These are phyloP conservation scores for Desmophyllum pertusum DNA, from an alignment of 92 coral and sea anemone genomes.

Conservation along the genomic window DNA sequence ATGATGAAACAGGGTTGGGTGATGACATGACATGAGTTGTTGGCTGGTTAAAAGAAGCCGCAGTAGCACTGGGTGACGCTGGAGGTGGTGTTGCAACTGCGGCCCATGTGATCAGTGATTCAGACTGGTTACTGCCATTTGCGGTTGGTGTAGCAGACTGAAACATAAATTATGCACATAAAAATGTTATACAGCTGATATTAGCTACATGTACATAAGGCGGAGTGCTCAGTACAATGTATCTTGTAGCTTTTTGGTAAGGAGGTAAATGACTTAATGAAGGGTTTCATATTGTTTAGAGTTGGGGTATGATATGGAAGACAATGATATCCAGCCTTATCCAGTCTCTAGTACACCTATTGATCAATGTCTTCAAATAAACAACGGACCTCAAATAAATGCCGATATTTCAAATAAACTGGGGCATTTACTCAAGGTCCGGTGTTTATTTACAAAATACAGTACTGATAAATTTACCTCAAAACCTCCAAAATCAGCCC, in stretches of 20 bases:
- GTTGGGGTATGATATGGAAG: too few relatives aligned
- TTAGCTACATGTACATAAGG: neutral
- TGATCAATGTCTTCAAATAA: too few relatives aligned
- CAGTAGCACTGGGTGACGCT: slow-evolving; percentile 1
- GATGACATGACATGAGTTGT: neutral
- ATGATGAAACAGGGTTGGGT: slow-evolving; percentile 8
- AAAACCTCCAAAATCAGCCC: slow-evolving; percentile 99
- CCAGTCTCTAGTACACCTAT: too few relatives aligned
- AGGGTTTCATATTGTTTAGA: neutral
- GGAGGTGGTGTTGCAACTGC: slow-evolving; percentile 61
- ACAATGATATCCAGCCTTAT: neutral
- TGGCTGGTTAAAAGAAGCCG: slow-evolving; percentile 16
- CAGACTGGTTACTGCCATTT: slow-evolving; percentile 46
- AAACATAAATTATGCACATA: neutral
- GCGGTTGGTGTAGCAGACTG: slow-evolving; percentile 90
- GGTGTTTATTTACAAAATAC: too few relatives aligned
- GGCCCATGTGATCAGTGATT: slow-evolving; percentile 91
- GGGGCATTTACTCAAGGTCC: too few relatives aligned
- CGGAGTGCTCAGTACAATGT: too few relatives aligned
- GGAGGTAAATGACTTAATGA: too few relatives aligned
- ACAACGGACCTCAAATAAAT: too few relatives aligned
- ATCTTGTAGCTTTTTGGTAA: too few relatives aligned
- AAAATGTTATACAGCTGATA: neutral
- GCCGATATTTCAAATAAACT: too few relatives aligned
- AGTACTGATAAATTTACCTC: slow-evolving; percentile 63